These are phyloP conservation scores for Stomorhina lunata DNA, from an alignment of 2,888 invertebrate genomes.

Conservation along the genomic window DNA sequence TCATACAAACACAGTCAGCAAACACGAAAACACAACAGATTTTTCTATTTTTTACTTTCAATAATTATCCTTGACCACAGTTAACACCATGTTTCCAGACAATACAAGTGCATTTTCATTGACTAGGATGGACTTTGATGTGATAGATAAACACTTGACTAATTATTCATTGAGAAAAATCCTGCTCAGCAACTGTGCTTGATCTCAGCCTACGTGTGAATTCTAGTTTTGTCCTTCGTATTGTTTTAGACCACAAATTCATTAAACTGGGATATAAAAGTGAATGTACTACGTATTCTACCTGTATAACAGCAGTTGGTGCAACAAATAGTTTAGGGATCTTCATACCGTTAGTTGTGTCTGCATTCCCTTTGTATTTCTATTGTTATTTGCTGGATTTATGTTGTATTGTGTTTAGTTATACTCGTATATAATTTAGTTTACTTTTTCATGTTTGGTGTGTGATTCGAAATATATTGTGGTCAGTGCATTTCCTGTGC, in stretches of 20 bases:
- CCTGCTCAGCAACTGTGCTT: not conserved
- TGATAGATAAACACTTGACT: constrained; percentile 37
- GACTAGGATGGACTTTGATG: constrained; percentile 26
- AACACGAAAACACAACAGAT: constrained; percentile 1
- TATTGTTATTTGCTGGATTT: not conserved
- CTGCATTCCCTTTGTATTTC: not conserved
- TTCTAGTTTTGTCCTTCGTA: not conserved
- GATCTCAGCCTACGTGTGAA: not conserved
- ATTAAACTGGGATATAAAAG: not conserved
- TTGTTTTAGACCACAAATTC: not conserved
- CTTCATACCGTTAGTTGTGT: not conserved
- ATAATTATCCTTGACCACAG: constrained; percentile 50
- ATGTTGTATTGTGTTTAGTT: not conserved
- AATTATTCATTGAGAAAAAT: constrained; percentile 17
- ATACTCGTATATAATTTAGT: too few species aligned
- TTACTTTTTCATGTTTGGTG: not conserved
- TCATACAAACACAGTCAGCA: constrained; percentile 5
- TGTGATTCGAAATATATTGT: not conserved
- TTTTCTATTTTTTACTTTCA: not conserved
- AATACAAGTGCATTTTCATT: constrained; percentile 30
- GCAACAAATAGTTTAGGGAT: not conserved
- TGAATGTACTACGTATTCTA: not conserved
- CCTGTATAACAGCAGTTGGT: constrained; percentile 31
- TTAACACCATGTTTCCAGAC: constrained; percentile 26
- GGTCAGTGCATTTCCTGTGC: constrained; percentile 9